phyloP scores from a whole-genome alignment of 2,797 vertebrate species.

The Todus mexicanus region DNA sequence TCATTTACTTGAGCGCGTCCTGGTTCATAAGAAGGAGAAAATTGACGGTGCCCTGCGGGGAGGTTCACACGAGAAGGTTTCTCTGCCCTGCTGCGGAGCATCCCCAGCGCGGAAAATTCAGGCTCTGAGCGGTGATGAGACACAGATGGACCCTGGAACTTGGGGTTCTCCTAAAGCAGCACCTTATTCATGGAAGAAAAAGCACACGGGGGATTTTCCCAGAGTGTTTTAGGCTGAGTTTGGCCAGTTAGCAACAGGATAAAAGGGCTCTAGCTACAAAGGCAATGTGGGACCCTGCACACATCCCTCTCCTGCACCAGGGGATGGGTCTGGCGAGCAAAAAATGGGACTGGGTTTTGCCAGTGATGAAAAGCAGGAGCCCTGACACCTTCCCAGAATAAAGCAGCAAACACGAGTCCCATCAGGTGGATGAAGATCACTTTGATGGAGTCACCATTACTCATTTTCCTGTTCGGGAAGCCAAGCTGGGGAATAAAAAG shows the following conservation, averaged over 20 bases:
- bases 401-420: neutral
- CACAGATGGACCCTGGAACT: neutral
- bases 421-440: neutral
- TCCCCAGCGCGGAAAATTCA: neutral
- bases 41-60: neutral
- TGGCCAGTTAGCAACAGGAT: neutral
- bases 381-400: accelerated
- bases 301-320: accelerated
- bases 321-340: neutral
- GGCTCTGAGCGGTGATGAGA: neutral
- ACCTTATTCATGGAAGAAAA: neutral
- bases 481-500: accelerated
- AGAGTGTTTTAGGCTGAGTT: neutral
- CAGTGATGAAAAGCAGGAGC: neutral
- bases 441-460: neutral
- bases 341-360: neutral
- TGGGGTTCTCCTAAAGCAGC: neutral
- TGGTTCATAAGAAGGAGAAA: neutral
- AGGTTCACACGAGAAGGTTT: neutral
- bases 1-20: constrained; percentile 17
- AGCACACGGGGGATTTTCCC: neutral
- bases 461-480: neutral
- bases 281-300: accelerated
- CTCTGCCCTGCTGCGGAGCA: neutral
- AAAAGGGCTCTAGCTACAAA: neutral